Conservation (phyloP, 2,797 vertebrate genomes). For the Poeciliopsis presidionis region DNA sequence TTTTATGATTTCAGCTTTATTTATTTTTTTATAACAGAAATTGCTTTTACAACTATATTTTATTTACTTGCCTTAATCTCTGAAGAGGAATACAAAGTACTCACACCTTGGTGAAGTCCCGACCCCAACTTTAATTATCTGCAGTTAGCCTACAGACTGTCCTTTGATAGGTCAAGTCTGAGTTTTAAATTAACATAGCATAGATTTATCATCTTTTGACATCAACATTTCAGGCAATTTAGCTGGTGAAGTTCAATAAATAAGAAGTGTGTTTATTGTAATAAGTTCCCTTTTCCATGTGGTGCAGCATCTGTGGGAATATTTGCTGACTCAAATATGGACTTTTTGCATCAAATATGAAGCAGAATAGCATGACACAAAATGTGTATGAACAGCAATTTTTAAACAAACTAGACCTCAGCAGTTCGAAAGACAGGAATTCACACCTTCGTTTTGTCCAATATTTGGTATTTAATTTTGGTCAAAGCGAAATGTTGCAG, state of each 20-base stretch:
- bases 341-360: not conserved
- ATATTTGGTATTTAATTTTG: not conserved
- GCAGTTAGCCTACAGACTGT: not conserved
- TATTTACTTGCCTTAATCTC: not conserved
- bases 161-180: not conserved
- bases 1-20: not conserved
- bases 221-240: not conserved
- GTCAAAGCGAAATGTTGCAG: not conserved
- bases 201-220: not conserved
- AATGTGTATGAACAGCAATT: not conserved
- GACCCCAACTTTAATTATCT: not conserved
- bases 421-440: not conserved
- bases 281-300: not conserved
- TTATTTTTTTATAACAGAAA: not conserved
- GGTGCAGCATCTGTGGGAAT: not conserved
- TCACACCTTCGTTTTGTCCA: not conserved
- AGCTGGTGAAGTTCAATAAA: not conserved
- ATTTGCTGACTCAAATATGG: not conserved
- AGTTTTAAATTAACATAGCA: not conserved
- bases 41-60: not conserved
- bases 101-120: not conserved
- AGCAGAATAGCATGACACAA: constrained; percentile 1
- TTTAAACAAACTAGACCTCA: not conserved
- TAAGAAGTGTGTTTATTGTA: not conserved
- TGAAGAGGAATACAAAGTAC: not conserved